These are phyloP conservation scores for Omphaloscelis lunosa DNA, from an alignment of 2,888 invertebrate species.

Conservation along the genomic window DNA sequence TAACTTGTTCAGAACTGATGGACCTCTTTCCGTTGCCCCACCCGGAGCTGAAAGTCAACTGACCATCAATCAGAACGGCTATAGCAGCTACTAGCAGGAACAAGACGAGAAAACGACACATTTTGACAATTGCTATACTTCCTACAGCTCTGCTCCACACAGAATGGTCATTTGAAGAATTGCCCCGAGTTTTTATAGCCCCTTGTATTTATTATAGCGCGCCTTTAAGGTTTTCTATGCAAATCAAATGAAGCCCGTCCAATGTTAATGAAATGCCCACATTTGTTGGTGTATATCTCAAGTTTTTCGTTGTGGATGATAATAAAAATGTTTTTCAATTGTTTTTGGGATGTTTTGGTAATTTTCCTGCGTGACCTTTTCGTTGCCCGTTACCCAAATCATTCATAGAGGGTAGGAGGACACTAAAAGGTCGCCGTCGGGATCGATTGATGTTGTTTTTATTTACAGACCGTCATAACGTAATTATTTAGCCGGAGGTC, in stretches of 20 bases:
- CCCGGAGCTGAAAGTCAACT: conserved; percentile 90
- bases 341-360: conserved; percentile 23
- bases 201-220: conserved; percentile 50
- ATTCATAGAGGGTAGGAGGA: not conserved
- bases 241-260: conserved; percentile 82
- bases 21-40: conserved; percentile 89
- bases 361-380: conserved; percentile 35
- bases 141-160: conserved; percentile 17
- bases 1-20: conserved; percentile 61
- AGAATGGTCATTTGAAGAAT: conserved; percentile 44
- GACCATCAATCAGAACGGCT: conserved; percentile 79
- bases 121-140: conserved; percentile 53
- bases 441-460: conserved; percentile 3
- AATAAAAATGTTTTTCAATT: conserved; percentile 28
- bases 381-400: not conserved
- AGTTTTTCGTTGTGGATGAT: conserved; percentile 35
- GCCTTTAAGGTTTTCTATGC: conserved; percentile 69
- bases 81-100: conserved; percentile 69
- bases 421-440: conserved; percentile 6
- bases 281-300: conserved; percentile 34
- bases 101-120: conserved; percentile 72
- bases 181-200: conserved; percentile 56
- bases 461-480: not conserved
- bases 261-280: conserved; percentile 66
- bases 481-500: not conserved